phyloP scores from a whole-genome alignment of 2,113 vertebrate genomes.

The Megaceryle maxima region DNA sequence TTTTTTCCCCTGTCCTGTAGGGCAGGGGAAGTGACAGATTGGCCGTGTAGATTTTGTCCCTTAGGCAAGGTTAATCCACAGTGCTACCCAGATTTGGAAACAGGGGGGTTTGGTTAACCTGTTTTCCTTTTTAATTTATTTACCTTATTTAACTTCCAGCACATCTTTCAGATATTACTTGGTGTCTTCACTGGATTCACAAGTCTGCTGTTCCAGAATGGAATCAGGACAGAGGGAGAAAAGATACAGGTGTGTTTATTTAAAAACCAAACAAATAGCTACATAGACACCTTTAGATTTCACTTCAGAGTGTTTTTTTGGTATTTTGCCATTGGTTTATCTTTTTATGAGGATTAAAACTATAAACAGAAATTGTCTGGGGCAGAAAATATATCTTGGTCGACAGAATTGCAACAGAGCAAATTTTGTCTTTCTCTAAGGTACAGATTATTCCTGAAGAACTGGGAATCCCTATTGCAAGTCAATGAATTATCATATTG shows the following conservation, averaged over 20 bases:
- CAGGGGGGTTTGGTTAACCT: accelerated
- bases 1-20: not conserved
- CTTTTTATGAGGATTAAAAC: not conserved
- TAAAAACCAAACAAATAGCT: not conserved
- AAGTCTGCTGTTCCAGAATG: not conserved
- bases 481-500: not conserved
- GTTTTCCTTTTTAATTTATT: not conserved
- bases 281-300: not conserved
- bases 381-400: not conserved
- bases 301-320: not conserved
- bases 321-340: not conserved
- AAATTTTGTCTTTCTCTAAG: not conserved
- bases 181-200: accelerated
- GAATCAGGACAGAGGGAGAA: not conserved
- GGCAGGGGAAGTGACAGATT: accelerated
- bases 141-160: not conserved
- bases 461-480: not conserved
- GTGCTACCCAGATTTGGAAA: not conserved
- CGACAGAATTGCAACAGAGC: not conserved
- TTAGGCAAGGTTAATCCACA: not conserved
- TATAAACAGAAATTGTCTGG: not conserved
- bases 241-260: not conserved
- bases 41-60: not conserved
- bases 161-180: not conserved
- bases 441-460: not conserved